A percentile compares a stretch with the other conserved stretches of the same genome.
phyloP scores from a whole-genome alignment of 2,888 invertebrate genomes.

The Stenodema calcarata region DNA sequence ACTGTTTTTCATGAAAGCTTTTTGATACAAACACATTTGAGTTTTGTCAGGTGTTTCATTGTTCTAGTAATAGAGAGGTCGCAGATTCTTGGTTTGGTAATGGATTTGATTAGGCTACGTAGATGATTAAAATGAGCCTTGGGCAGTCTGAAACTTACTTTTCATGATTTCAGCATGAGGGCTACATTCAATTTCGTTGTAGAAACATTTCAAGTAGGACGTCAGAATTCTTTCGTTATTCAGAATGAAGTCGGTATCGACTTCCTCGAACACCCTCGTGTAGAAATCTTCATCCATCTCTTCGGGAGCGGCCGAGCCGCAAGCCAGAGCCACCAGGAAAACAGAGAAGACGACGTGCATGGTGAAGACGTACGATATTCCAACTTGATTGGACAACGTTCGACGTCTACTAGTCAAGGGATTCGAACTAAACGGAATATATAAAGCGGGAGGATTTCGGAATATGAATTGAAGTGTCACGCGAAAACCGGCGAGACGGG shows the following conservation, averaged over 20 bases:
- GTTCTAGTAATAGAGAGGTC: no score
- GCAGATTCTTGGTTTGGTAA: no score
- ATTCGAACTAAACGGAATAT: neutral
- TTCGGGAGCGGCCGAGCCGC: neutral
- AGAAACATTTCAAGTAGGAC: conserved; percentile 38
- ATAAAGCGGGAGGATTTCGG: neutral
- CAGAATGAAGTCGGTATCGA: conserved; percentile 39
- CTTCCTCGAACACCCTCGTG: conserved; percentile 38
- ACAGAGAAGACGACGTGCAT: neutral
- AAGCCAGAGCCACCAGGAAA: neutral
- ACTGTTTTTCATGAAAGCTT: no score
- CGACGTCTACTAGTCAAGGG: neutral
- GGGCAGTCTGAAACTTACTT: neutral
- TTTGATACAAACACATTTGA: no score
- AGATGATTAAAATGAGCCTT: no score
- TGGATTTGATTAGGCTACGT: no score
- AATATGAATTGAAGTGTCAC: neutral
- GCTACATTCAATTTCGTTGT: conserved; percentile 28
- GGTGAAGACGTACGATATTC: neutral
- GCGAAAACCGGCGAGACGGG: neutral
- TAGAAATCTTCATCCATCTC: conserved; percentile 35
- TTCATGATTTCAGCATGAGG: conserved; percentile 26
- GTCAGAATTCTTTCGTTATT: conserved; percentile 39
- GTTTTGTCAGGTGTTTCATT: no score
- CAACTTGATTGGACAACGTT: neutral